Evolutionary conservation across 2,888 invertebrate species (phyloP), one percentile per base, ranked within the genome.

Genomic region (Melikaiella ostensackeni): DNA sequence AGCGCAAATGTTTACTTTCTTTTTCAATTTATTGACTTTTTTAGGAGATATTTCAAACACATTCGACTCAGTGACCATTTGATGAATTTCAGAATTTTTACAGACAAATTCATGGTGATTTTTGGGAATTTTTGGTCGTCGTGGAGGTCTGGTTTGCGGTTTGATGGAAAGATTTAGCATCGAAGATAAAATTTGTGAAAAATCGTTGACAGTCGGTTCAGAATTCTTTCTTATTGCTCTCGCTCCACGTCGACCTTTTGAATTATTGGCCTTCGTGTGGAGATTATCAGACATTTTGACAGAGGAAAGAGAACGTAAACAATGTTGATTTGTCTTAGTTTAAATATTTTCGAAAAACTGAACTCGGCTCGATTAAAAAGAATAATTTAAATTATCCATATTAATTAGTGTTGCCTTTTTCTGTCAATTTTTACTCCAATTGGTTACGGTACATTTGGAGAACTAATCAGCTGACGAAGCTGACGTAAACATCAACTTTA

Each of bases 21-120:
- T 73, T 38, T 59, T 61, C 21, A 70, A 16, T 30, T 61, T 70
- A 38, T 50, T 59, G 13, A n/a, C 19, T 57, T 16, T 46, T 1
- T 75, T 78, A 30, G 63, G 55, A 55, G 62, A 75, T 73, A 75
- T 73, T 73, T 73, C 50, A 46, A 63, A 74, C 46, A 74, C 61
- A 76, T 66, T 76, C 24, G 70, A 30, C 27, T 70, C 70, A 8
- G n/a, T 27, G 9, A 50, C 70, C 50, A 70, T 70, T 50, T 70
- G 70, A n/a, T 70, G 70, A 30, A 70, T 70, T 70, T 70, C 70
- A 2, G 70, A 27, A 70, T 50, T 50, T 70, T 50, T 70, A 1
- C 46, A 16, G 0, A 70, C 11, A 19, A 70, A 70, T 30, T 46
- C 27, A 33, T 46, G 30, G 11, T 70, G 50, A 70, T 33, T 27